Evolutionary conservation across 2,113 vertebrate species (phyloP), one percentile per base, ranked within the genome.

Genomic region (Thamnaconus septentrionalis): DNA sequence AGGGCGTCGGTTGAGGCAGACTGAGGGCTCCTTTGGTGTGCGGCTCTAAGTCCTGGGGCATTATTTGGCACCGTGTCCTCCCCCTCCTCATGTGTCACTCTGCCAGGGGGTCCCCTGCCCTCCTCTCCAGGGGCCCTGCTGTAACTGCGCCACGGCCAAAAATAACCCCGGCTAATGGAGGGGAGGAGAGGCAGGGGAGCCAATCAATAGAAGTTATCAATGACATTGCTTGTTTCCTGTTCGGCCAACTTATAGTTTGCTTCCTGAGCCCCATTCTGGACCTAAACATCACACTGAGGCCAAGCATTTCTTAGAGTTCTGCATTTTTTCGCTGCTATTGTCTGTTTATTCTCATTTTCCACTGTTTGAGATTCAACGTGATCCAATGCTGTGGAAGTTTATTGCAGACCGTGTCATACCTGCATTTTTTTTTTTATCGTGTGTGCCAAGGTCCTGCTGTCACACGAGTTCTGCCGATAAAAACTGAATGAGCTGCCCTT

Each of bases 151-250:
- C 70, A 71, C 68, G 65, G 73, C 80, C 80, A 76, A 78, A 85
- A 87, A 89, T 89, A 89, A 76, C 82, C 62, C 64, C 48, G 10
- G 59, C 72, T 84, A 78, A 87, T 83, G 87, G 87, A 80, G 39
- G 59, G 59, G 50, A 81, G 5, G 53, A 8, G 31, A 51, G 63
- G 56, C 74, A 75, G 68, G 68, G 68, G 76, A 63, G 76, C 41
- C 42, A 82, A 90, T 90, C 87, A 89, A 90, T 90, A 85, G 69
- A 61, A 81, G 77, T 90, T 86, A 89, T 89, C 78, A 83, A 73
- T 86, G 83, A 80, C 83, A 79, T 50, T 71, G 69, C 75, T 81
- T 75, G 83, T 78, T 85, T 86, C 80, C 83, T 82, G 80, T 76
- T 31, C 65, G 60, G 66, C 80, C 62, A 73, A 79, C 80, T 73